Evolutionary conservation across 2,113 vertebrate species (phyloP).

Genomic region (Bubo bubo): DNA sequence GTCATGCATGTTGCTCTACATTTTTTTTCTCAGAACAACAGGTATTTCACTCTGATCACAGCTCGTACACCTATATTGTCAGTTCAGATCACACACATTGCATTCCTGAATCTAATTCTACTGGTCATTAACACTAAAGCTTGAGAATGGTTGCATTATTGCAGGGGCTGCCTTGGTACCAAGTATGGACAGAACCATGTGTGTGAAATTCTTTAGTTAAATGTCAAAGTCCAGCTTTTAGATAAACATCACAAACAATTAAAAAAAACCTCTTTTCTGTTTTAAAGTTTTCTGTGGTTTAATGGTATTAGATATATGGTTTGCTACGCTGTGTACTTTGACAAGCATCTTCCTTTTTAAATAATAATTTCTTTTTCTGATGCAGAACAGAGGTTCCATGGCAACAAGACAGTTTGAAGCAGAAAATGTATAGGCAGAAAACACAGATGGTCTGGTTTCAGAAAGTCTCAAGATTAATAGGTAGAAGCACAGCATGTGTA

Average conservation of each 20-base stretch:
- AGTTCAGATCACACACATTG: neutral
- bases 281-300: neutral
- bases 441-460: neutral
- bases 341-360: neutral
- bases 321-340: neutral
- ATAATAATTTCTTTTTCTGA: neutral
- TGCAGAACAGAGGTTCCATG: neutral
- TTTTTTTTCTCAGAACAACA: neutral
- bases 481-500: neutral
- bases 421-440: neutral
- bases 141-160: neutral
- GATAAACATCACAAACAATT: neutral
- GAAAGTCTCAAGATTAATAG: neutral
- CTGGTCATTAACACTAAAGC: neutral
- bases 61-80: neutral
- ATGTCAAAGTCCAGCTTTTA: neutral
- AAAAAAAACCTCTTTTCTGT: rapidly evolving
- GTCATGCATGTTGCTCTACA: neutral
- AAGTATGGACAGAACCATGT: neutral
- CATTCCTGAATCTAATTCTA: neutral
- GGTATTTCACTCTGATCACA: neutral
- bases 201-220: neutral
- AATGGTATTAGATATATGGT: neutral
- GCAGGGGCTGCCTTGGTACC: neutral
- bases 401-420: neutral